Conservation (phyloP, 1,140 invertebrate species). For the Brachystomella parvula region DNA sequence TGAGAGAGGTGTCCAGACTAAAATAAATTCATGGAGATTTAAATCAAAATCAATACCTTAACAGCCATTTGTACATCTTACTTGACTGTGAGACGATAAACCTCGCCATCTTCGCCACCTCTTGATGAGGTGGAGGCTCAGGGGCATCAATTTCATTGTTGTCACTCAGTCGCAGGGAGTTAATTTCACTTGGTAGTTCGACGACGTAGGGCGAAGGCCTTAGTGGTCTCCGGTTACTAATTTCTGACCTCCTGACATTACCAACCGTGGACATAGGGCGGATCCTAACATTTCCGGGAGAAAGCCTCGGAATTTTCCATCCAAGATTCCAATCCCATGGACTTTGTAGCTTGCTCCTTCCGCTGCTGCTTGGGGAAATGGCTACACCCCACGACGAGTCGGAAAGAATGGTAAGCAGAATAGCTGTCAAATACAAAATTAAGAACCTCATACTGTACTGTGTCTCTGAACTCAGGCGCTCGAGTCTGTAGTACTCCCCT, state of each 20-base stretch:
- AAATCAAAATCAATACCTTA: not conserved
- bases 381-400: too few relatives aligned
- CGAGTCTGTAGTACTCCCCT: too few relatives aligned
- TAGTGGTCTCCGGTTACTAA: not conserved
- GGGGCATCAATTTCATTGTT: slow-evolving; percentile 20
- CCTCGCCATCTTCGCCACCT: slow-evolving; percentile 48
- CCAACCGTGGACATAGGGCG: slow-evolving; percentile 5
- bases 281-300: not conserved
- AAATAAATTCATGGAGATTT: slow-evolving; percentile 18
- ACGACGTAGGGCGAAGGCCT: not conserved
- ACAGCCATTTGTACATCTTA: slow-evolving; percentile 37
- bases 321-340: too few relatives aligned
- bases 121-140: slow-evolving; percentile 42
- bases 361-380: too few relatives aligned
- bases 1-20: slow-evolving; percentile 64
- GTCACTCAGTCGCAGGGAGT: not conserved
- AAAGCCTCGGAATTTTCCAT: slow-evolving; percentile 8
- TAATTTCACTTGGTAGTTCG: not conserved
- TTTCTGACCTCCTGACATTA: not conserved
- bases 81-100: slow-evolving; percentile 49
- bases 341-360: too few relatives aligned
- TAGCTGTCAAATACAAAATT: too few relatives aligned
- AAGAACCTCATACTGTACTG: too few relatives aligned
- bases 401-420: too few relatives aligned
- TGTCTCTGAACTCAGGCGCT: too few relatives aligned